Base-by-base conservation (phyloP, 2,113 vertebrate genomes). In the Alaudala cheleensis region DNA sequence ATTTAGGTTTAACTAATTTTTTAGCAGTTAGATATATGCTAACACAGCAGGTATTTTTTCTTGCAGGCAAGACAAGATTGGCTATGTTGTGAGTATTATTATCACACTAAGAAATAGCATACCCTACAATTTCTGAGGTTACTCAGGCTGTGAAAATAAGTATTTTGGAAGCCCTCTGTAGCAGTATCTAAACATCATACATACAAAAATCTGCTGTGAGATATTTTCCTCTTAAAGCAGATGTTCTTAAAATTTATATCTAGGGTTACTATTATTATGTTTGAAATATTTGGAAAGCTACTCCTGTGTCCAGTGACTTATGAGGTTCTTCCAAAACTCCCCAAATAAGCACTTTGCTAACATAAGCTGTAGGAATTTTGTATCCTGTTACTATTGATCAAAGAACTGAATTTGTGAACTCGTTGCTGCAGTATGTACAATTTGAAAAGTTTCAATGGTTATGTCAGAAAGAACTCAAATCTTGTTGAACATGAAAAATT, bases 331-430 rank as follows among this genome's bases (percentile, higher is more conserved):
- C 24, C 40, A 94, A 91, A 73, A 42, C 47, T 95, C 93, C 42
- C 39, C 84, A 94, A 97, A 87, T 71, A 92, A 86, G 10, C 12
- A 93, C 21, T 39, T 91, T 84, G 51, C 50, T 90, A 71, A 97
- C 97, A 94, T 71, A 94, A 95, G 40, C 22, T 70, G 47, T 62
- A 93, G 84, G 69, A 82, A 54, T 78, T 94, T 78, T 93, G 40
- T 70, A 88, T 80, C 54, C 60, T 85, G 69, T 58, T 84, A 50
- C 66, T 95, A 76, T 92, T 95, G 47, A 93, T 91, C 93, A 96
- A 85, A 94, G 73, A 93, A 92, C 78, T 93, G 90, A 95, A 96
- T 98, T 97, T 97, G 95, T 96, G 42, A 57, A 90, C 88, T 96
- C 44, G 83, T 93, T 16, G 44, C 64, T 74, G 47, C 66, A 70